These are phyloP conservation scores for Alligator mississippiensis DNA, from an alignment of 2,113 vertebrate species.

Conservation along the genomic window DNA sequence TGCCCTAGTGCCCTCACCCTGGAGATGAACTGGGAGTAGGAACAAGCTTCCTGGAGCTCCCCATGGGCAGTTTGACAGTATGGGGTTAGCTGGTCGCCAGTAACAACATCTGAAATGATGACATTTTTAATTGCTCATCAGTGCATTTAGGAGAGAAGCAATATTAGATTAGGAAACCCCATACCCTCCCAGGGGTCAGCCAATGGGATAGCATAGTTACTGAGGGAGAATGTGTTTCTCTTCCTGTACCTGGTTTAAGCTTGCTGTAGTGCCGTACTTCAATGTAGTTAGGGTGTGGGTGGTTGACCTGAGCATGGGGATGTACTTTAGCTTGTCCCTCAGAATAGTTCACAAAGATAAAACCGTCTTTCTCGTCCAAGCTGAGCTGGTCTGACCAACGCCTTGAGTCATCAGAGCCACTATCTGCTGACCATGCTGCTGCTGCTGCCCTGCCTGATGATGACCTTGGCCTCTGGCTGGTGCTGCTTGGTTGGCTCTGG, in stretches of 20 bases:
- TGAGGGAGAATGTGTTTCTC: fast-evolving
- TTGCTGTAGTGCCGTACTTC: slow-evolving; percentile 81
- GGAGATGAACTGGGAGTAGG: background rate
- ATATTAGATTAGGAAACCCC: background rate
- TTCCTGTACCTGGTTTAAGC: slow-evolving; percentile 81
- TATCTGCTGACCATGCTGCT: slow-evolving; percentile 87
- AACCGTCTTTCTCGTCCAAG: slow-evolving; percentile 97
- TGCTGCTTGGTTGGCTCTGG: slow-evolving; percentile 83
- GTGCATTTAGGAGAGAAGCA: background rate
- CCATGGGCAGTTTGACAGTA: background rate
- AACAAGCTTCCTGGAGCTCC: background rate
- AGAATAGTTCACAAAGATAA: slow-evolving; percentile 97
- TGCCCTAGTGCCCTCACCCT: too few relatives aligned
- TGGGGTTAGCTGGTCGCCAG: background rate
- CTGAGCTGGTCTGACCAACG: slow-evolving; percentile 98
- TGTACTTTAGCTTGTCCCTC: slow-evolving; percentile 87
- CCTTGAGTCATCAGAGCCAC: slow-evolving; percentile 90
- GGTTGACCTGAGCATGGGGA: slow-evolving; percentile 73
- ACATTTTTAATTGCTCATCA: background rate
- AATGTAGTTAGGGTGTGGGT: slow-evolving; percentile 66
- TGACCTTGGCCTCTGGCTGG: slow-evolving; percentile 85
- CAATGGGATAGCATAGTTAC: background rate
- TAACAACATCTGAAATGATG: background rate
- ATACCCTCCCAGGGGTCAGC: background rate
- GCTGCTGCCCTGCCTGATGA: slow-evolving; percentile 77